Conservation (phyloP, 2,797 vertebrate species). For the Microctenopoma stevenorrisi region DNA sequence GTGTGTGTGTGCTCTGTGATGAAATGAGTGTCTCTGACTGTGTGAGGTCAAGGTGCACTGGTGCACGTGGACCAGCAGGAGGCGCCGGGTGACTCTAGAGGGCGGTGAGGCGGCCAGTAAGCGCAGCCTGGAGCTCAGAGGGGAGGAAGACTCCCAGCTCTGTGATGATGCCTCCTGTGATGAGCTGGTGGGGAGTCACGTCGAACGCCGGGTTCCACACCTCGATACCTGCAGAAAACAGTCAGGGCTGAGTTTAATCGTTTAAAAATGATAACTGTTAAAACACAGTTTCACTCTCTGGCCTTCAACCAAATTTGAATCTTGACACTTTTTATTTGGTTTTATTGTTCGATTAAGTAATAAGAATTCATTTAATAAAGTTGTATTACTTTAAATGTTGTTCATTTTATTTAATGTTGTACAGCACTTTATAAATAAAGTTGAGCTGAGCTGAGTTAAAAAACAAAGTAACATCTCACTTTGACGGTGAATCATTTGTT, state of each 20-base stretch:
- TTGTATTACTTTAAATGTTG: too few species aligned
- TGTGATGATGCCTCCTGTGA: slow-evolving; percentile 94
- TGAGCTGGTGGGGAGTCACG: slow-evolving; percentile 93
- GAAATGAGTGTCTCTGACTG: slow-evolving; percentile 54
- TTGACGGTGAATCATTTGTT: too few species aligned
- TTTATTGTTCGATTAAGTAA: too few species aligned
- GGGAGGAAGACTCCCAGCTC: slow-evolving; percentile 92
- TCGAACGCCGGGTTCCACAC: slow-evolving; percentile 96
- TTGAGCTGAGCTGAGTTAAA: too few species aligned
- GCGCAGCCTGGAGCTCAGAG: slow-evolving; percentile 86
- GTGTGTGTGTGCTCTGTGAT: slow-evolving; percentile 17
- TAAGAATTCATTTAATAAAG: too few species aligned
- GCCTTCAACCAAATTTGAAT: too few species aligned
- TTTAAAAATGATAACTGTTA: neutral
- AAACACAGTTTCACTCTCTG: too few species aligned
- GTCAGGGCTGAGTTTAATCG: neutral
- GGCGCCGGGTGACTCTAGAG: slow-evolving; percentile 70
- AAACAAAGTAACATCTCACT: too few species aligned
- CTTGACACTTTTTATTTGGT: too few species aligned
- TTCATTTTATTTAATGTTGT: too few species aligned
- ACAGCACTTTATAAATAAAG: too few species aligned
- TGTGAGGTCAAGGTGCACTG: slow-evolving; percentile 68
- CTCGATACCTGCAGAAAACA: slow-evolving; percentile 82
- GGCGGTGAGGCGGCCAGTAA: slow-evolving; percentile 83
- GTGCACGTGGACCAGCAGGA: slow-evolving; percentile 61